Evolutionary conservation across 2,797 vertebrate species (phyloP).

Genomic region (Eutrigla gurnardus): DNA sequence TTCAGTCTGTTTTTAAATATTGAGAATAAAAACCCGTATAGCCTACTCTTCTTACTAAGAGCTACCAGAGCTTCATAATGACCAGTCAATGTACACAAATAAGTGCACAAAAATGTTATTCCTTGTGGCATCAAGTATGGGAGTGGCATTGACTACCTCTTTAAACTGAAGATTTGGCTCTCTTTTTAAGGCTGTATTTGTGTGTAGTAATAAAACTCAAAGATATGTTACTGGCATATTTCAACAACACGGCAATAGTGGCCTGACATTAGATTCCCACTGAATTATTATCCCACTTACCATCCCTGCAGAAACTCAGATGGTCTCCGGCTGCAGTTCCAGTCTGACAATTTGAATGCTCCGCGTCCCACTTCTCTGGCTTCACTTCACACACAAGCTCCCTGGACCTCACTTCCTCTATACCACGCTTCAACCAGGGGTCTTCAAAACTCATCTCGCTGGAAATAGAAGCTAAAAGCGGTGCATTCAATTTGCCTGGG

Average conservation of each 20-base stretch:
- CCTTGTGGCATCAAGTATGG: background rate
- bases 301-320: conserved; percentile 50
- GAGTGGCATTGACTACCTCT: background rate
- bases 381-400: conserved; percentile 75
- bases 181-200: background rate
- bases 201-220: background rate
- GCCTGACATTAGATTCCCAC: background rate
- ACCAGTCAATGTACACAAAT: background rate
- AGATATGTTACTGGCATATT: background rate
- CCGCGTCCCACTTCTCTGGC: conserved; percentile 74
- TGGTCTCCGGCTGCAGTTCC: conserved; percentile 42
- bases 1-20: background rate
- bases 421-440: conserved; percentile 93
- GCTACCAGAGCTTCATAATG: background rate
- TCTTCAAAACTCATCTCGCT: conserved; percentile 91
- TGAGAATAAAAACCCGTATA: background rate
- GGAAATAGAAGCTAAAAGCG: conserved; percentile 72
- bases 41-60: background rate
- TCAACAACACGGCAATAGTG: background rate
- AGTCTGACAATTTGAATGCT: conserved; percentile 56
- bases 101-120: background rate
- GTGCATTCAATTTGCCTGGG: conserved; percentile 60
- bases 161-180: background rate
- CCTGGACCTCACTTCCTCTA: conserved; percentile 76
- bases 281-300: conserved; percentile 43